Conservation (phyloP, 2,113 vertebrate species). For the Athene cunicularia region DNA sequence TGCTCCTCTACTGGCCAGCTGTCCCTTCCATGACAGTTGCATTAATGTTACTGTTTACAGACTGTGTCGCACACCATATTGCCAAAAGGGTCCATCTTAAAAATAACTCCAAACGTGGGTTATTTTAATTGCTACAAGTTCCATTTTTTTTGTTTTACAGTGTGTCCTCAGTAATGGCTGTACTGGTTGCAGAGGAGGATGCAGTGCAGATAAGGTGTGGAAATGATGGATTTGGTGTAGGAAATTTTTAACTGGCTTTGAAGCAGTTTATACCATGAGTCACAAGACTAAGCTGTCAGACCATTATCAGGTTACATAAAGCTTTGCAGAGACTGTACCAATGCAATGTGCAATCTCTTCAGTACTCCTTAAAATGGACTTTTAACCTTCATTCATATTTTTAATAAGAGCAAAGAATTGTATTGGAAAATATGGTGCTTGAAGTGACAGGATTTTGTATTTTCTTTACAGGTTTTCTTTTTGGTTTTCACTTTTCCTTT, state of each 20-base stretch:
- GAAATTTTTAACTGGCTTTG: neutral
- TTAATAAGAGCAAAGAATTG: neutral
- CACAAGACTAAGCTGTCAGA: neutral
- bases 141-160: neutral
- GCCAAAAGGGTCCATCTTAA: neutral
- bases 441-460: neutral
- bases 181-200: neutral
- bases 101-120: neutral
- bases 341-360: neutral
- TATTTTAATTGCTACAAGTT: neutral
- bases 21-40: neutral
- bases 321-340: neutral
- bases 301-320: neutral
- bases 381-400: neutral
- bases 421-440: neutral
- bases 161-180: neutral
- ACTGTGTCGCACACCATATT: fast-evolving
- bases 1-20: neutral
- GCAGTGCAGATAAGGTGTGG: neutral
- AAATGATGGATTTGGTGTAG: neutral
- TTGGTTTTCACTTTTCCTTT: neutral
- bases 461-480: neutral
- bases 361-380: neutral
- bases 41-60: neutral
- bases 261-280: neutral